Base-by-base conservation (phyloP, 2,113 vertebrate genomes). In the Aptenodytes forsteri region DNA sequence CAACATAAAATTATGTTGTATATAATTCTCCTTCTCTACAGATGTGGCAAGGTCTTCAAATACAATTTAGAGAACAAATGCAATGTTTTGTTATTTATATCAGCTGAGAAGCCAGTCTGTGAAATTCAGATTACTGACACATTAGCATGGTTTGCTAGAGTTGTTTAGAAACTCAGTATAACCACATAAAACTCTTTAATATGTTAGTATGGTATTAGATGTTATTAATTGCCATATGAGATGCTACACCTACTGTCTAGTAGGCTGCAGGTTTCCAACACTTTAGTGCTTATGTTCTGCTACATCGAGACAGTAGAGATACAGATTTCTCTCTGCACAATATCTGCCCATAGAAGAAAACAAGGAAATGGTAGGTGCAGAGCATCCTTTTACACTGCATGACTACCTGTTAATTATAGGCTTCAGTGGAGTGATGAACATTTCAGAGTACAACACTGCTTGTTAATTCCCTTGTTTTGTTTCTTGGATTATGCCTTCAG, bases 391-490 rank as follows among this genome's bases (percentile, higher is more conserved):
- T 58, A 85, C 25, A 13, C n/a, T 56, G 30, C 36, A 38, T 56
- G 66, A 70, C 62, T 94, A 66, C 34, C 11, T 49, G 61, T 79
- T 97, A 95, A 95, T 96, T 93, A 92, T 6, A 67, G 52, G 90
- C 52, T 94, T 93, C 72, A 80, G 38, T 73, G 54, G 20, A 89
- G 79, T 94, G 76, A 92, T 44, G 19, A 94, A n/a, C 25, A 64
- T 46, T 84, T 88, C 55, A 42, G 71, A 80, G 52, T 54, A 84
- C 25, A 96, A 56, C 22, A 55, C 29, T 34, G 29, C 52, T 58
- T 70, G 29, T 44, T 77, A 47, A 78, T 83, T 83, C 27, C 9
- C 47, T 77, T 79, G n/a, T n/a, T 87, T 88, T 72, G 14, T 77
- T 50, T 79, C 32, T n/a, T 56, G 50, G 49, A 62, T 90, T 73